Conservation (phyloP, 1,140 invertebrate genomes). For the Tetragonula clypearis region DNA sequence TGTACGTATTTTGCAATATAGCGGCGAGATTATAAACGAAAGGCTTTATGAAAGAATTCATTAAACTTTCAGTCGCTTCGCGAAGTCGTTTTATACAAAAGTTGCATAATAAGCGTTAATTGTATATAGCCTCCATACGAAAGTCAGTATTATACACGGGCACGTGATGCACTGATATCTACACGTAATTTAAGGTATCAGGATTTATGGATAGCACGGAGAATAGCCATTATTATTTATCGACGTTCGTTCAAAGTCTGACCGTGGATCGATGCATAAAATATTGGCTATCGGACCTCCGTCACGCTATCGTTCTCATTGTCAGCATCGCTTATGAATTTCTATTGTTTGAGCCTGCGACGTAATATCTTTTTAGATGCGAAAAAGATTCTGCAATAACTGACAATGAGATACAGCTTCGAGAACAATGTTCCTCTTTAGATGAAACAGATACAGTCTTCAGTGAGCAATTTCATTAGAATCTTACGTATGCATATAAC, state of each 20-base stretch:
- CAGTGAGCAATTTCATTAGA: background rate
- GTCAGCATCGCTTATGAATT: constrained; percentile 34
- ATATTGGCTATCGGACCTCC: constrained; percentile 35
- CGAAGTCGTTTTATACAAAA: background rate
- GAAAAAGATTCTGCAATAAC: background rate
- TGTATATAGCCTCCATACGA: constrained; percentile 17
- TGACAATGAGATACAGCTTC: background rate
- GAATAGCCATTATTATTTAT: constrained; percentile 56
- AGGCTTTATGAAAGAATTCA: background rate
- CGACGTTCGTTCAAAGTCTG: constrained; percentile 31
- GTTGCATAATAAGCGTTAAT: constrained; percentile 16
- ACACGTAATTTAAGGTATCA: constrained; percentile 47
- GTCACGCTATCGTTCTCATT: constrained; percentile 50
- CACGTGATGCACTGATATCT: constrained; percentile 32
- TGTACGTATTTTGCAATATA: background rate
- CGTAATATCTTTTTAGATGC: background rate
- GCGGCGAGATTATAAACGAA: background rate
- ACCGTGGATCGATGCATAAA: constrained; percentile 31
- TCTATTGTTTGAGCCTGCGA: constrained; percentile 25
- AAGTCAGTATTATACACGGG: constrained; percentile 36
- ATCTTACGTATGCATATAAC: background rate
- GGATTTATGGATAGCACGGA: constrained; percentile 57
- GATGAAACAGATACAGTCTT: background rate
- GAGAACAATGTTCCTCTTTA: background rate
- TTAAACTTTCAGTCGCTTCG: background rate